Evolutionary conservation across 2,797 vertebrate genomes (phyloP).

Genomic region (Limnodromus scolopaceus): DNA sequence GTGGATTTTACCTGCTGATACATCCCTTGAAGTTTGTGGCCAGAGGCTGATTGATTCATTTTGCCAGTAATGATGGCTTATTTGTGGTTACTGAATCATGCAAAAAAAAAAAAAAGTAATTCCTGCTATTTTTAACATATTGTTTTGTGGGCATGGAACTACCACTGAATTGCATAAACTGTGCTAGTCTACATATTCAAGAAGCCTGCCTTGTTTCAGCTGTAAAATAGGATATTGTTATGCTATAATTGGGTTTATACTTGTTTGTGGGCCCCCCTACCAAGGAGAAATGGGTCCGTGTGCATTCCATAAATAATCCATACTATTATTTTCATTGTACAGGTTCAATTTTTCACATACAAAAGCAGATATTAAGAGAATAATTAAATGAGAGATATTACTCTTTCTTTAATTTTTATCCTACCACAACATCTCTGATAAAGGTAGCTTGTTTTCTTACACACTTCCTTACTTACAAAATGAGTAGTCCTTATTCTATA

Average conservation of each 20-base stretch:
- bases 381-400: background rate
- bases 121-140: constrained; percentile 46
- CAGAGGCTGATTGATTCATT: constrained; percentile 44
- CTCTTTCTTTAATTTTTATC: background rate
- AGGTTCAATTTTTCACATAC: background rate
- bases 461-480: background rate
- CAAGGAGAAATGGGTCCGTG: background rate
- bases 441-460: background rate
- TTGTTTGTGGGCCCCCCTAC: background rate
- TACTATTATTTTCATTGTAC: background rate
- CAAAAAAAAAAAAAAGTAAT: background rate
- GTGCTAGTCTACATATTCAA: background rate
- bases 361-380: background rate
- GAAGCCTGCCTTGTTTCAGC: background rate
- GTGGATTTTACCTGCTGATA: constrained; percentile 27
- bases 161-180: constrained; percentile 3
- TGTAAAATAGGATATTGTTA: background rate
- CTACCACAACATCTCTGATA: background rate
- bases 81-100: constrained; percentile 47
- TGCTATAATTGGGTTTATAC: background rate
- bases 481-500: background rate
- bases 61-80: constrained; percentile 39
- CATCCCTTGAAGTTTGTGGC: background rate
- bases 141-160: constrained; percentile 11
- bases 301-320: background rate